Conservation (phyloP, 2,113 vertebrate species). For the Heteronetta atricapilla region DNA sequence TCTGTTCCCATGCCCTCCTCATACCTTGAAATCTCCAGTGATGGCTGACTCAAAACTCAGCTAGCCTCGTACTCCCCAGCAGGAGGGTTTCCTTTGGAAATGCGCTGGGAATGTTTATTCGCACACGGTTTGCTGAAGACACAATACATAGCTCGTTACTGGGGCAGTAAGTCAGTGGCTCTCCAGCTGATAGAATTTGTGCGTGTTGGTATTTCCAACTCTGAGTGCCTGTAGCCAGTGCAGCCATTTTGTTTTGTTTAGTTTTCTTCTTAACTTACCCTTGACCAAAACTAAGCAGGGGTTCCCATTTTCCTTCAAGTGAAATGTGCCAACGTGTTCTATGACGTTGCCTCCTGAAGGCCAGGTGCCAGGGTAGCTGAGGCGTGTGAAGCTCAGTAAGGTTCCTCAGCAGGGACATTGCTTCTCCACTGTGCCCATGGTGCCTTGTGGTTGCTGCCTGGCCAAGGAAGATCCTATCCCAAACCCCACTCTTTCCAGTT, state of each 20-base stretch:
- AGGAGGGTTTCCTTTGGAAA: background rate
- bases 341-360: background rate
- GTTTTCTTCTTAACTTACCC: background rate
- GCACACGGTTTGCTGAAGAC: background rate
- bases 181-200: background rate
- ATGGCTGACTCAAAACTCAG: background rate
- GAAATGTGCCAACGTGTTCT: background rate
- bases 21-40: background rate
- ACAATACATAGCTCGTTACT: background rate
- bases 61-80: accelerated
- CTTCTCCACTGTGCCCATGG: background rate
- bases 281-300: background rate
- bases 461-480: background rate
- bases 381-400: background rate
- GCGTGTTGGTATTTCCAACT: accelerated
- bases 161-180: background rate
- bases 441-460: background rate
- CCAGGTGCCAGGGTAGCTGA: background rate
- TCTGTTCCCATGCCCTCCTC: background rate
- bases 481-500: background rate
- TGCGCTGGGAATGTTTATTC: background rate
- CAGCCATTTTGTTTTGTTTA: background rate
- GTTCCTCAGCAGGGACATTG: background rate
- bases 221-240: background rate
- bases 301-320: background rate